Evolutionary conservation across 2,888 invertebrate genomes (phyloP).

Genomic region (Timandra comae): DNA sequence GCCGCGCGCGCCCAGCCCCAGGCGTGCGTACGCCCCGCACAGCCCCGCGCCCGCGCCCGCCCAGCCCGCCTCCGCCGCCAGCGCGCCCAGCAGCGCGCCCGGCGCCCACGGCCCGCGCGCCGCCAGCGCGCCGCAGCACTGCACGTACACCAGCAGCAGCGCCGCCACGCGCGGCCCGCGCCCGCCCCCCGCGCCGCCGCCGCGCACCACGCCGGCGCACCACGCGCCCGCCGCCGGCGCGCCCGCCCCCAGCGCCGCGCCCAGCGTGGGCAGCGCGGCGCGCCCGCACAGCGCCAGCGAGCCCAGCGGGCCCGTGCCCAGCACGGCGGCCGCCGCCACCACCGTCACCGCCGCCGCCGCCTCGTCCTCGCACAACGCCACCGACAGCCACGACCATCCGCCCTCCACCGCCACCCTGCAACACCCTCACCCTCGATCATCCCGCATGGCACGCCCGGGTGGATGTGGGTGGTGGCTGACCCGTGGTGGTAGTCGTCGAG

Average conservation of each 20-base stretch:
- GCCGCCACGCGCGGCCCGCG: slow-evolving; percentile 22
- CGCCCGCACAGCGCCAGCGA: slow-evolving; percentile 40
- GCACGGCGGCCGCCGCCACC: slow-evolving; percentile 30
- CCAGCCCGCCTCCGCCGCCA: slow-evolving; percentile 25
- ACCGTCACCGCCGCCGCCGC: slow-evolving; percentile 26
- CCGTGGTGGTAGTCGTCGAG: slow-evolving; percentile 9
- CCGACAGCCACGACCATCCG: slow-evolving; percentile 54
- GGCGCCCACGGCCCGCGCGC: slow-evolving; percentile 30
- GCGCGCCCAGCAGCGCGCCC: not conserved
- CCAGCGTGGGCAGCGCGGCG: slow-evolving; percentile 32
- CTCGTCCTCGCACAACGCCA: slow-evolving; percentile 33
- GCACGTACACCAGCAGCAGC: slow-evolving; percentile 43
- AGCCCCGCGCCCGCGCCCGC: slow-evolving; percentile 29
- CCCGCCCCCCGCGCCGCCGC: slow-evolving; percentile 8
- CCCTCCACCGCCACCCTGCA: slow-evolving; percentile 46
- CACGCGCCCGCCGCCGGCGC: slow-evolving; percentile 33
- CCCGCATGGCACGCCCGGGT: not conserved
- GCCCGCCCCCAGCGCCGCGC: slow-evolving; percentile 27
- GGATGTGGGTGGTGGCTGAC: slow-evolving; percentile 6
- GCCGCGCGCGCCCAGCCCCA: slow-evolving; percentile 30
- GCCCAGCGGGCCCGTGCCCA: slow-evolving; percentile 39
- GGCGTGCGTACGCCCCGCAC: slow-evolving; percentile 38
- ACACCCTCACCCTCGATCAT: not conserved
- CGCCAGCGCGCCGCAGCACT: slow-evolving; percentile 45
- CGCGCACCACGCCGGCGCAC: slow-evolving; percentile 25